A percentile compares a stretch with the other conserved stretches of the same genome.
Evolutionary conservation across 2,888 invertebrate species (phyloP).

Genomic region (Cataglyphis livida): DNA sequence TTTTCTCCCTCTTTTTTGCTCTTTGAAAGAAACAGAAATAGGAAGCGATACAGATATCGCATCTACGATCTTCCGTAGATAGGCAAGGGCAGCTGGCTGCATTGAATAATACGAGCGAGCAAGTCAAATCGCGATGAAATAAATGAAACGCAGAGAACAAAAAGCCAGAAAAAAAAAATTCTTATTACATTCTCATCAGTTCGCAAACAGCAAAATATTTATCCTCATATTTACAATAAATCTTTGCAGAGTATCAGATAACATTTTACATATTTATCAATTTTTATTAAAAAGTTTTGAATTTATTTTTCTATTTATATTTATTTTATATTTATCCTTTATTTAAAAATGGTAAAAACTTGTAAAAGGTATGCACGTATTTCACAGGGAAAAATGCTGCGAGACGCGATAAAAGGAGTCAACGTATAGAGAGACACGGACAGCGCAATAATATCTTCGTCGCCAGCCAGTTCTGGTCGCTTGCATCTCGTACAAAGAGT

Average conservation of each 20-base stretch:
- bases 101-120: not conserved
- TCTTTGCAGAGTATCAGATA: not conserved
- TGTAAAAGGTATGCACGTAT: not conserved
- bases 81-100: slow-evolving; percentile 12
- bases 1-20: slow-evolving; percentile 15
- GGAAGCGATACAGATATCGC: slow-evolving; percentile 36
- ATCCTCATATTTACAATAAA: not conserved
- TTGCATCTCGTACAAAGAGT: slow-evolving; percentile 54
- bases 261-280: not conserved
- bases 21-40: slow-evolving; percentile 14
- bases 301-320: not conserved
- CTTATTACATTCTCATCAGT: not conserved
- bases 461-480: slow-evolving; percentile 51
- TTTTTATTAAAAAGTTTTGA: not conserved
- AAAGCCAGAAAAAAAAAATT: not conserved
- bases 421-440: slow-evolving; percentile 27
- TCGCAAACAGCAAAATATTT: not conserved
- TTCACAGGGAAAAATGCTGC: not conserved
- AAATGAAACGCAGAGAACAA: not conserved
- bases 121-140: not conserved
- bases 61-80: slow-evolving; percentile 38
- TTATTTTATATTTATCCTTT: not conserved
- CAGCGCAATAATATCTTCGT: slow-evolving; percentile 46
- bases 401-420: slow-evolving; percentile 20
- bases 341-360: not conserved